Evolutionary conservation across 2,888 invertebrate species (phyloP).

Genomic region (Noctua comes): DNA sequence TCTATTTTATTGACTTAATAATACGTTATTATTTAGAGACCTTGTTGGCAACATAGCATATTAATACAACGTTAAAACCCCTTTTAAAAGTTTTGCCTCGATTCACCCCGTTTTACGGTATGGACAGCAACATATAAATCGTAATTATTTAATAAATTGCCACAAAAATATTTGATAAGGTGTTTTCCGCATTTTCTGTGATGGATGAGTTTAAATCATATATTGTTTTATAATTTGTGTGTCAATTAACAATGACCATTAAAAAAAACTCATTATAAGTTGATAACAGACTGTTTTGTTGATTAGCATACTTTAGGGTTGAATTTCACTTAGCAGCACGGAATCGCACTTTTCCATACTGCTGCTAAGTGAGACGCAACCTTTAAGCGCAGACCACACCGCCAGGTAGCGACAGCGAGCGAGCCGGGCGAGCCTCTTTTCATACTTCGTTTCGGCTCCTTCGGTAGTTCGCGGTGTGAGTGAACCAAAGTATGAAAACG

Average conservation of each 20-base stretch:
- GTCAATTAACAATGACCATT: neutral
- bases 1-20: neutral
- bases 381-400: no score
- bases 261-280: neutral
- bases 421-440: no score
- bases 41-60: neutral
- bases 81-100: neutral
- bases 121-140: neutral
- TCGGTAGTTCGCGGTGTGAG: no score
- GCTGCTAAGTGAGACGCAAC: neutral
- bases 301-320: neutral
- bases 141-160: neutral
- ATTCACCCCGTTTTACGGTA: neutral
- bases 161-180: neutral
- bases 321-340: neutral
- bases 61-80: neutral
- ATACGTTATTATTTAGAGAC: neutral
- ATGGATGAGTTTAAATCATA: neutral
- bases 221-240: neutral
- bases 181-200: neutral
- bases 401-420: no score
- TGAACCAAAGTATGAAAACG: no score
- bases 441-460: no score
- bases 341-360: neutral
- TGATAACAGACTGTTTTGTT: neutral